phyloP scores from a whole-genome alignment of 2,113 vertebrate genomes.

The Cariama cristata region DNA sequence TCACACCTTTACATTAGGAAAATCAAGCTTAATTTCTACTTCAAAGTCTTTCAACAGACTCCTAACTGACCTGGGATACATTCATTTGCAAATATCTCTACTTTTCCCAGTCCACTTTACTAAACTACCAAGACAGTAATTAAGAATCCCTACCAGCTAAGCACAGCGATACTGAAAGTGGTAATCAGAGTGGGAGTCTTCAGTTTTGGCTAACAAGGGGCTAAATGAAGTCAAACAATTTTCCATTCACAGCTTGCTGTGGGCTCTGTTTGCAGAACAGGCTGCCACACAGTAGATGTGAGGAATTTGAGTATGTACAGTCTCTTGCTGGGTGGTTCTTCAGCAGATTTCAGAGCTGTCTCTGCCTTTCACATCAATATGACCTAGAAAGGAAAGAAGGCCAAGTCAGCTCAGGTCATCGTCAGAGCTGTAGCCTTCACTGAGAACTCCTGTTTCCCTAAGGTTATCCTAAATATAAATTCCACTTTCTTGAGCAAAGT shows the following conservation, averaged over 20 bases:
- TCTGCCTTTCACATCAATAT: slow-evolving; percentile 81
- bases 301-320: slow-evolving; percentile 69
- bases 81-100: background rate
- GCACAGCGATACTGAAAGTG: background rate
- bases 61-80: background rate
- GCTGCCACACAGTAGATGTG: slow-evolving; percentile 65
- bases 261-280: slow-evolving; percentile 45
- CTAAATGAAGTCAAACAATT: background rate
- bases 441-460: slow-evolving; percentile 50
- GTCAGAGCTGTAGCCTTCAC: slow-evolving; percentile 62
- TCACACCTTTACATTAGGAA: background rate
- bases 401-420: slow-evolving; percentile 54
- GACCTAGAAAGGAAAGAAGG: slow-evolving; percentile 82
- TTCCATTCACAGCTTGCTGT: slow-evolving; percentile 58
- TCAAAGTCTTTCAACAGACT: background rate
- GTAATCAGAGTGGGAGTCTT: background rate
- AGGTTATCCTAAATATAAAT: slow-evolving; percentile 66
- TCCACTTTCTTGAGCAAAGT: slow-evolving; percentile 63
- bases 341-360: slow-evolving; percentile 79
- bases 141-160: background rate
- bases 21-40: background rate
- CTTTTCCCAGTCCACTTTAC: background rate
- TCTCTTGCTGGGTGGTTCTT: slow-evolving; percentile 74
- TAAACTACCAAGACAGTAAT: background rate
- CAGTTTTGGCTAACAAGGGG: background rate